Percentiles rank a stretch among this genome's conserved stretches.
These are phyloP conservation scores for Emydura subglobosa DNA, from an alignment of 2,113 vertebrate genomes.

Conservation along the genomic window DNA sequence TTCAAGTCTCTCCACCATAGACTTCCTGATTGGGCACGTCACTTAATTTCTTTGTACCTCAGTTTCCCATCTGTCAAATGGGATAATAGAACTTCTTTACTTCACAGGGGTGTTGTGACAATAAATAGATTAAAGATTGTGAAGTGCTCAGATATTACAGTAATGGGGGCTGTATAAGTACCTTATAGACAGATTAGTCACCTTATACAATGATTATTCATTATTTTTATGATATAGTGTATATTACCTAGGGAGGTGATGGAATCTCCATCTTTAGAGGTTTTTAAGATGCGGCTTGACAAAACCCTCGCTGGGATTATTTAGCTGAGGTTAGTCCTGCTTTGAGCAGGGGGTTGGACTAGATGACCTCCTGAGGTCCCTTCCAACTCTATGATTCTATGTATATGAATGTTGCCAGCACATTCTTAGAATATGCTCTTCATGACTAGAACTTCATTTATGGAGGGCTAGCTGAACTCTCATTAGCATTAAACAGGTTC, in stretches of 20 bases:
- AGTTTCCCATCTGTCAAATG: rapidly evolving
- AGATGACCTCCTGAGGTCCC: no score
- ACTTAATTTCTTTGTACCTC: background rate
- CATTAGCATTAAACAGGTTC: background rate
- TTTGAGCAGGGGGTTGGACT: no score
- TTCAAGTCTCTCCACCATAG: background rate
- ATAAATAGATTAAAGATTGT: no score
- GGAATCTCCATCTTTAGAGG: no score
- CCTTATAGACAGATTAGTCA: background rate
- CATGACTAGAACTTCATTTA: background rate
- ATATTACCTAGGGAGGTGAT: no score
- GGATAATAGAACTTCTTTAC: rapidly evolving
- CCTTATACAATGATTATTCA: background rate
- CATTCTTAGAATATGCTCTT: background rate
- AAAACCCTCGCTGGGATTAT: no score
- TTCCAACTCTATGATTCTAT: no score
- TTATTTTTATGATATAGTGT: background rate
- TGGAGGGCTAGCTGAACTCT: background rate
- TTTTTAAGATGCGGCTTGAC: no score
- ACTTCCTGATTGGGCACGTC: background rate
- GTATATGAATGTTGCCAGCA: rapidly evolving
- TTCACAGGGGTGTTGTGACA: rapidly evolving
- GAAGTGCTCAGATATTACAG: background rate
- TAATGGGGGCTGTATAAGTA: background rate
- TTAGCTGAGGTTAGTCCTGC: no score